Base-by-base conservation (phyloP, 2,797 vertebrate species). In the Clarias platycephalus region DNA sequence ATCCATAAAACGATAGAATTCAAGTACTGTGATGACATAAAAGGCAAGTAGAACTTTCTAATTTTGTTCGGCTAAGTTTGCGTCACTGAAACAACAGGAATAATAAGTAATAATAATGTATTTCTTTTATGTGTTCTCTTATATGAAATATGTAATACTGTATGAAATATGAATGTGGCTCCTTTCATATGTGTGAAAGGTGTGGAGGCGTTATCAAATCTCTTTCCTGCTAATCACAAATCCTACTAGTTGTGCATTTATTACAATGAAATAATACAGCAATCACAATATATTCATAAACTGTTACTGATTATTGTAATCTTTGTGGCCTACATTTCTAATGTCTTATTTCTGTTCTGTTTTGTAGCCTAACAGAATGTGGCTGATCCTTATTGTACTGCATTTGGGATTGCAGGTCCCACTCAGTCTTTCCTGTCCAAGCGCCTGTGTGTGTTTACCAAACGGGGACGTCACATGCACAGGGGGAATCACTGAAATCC, bases 401-500 rank as follows among this genome's bases (percentile, higher is more conserved):
- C 40, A 86, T 18, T 67, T 81, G 4, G 84, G 89, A 34, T 86
- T 89, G 20, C 84, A 66, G 49, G 67, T 91, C 37, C 58, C 62
- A 71, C 82, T 57, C 63, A 37, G 10, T 40, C 3, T 0, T 12
- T 0, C 0, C 66, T 96, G 94, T 81, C 93, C 92, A 5, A 49
- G 0, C 24, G 22, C 4, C 34, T 96, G 95, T 62, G 0, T 0
- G 0, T 95, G 94, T 68, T 0, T 0, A 7, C 0, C 0, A 12
- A 0, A 0, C 0, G 91, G 91, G 18, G 9, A 0, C 0, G 89
- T 89, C 13, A 0, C 0, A 5, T 96, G 95, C 76, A 4, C 0
- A 0, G 94, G 93, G 10, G 0, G 0, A 55, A 83, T 95, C 83
- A 91, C 60, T 1, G 91, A 92, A 2, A 81, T 93, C 53, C 95